A percentile compares a stretch with the other conserved stretches of the same genome.
Evolutionary conservation across 2,797 vertebrate genomes (phyloP).

Genomic region (Microctenopoma steveboyesi): DNA sequence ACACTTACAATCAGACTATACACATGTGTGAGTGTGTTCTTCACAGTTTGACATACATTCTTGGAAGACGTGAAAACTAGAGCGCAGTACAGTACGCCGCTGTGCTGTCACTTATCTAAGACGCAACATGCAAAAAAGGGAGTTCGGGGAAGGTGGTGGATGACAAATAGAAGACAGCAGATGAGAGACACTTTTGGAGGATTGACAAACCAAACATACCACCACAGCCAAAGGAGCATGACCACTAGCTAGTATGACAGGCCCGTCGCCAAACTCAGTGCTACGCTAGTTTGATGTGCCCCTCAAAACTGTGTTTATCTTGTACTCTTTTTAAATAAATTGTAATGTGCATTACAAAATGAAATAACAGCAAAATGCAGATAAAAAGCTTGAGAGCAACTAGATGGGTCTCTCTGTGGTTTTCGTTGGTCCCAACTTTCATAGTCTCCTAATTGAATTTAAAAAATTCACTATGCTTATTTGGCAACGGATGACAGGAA

Average conservation of each 20-base stretch:
- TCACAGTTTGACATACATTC: conserved; percentile 76
- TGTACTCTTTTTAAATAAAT: conserved; percentile 70
- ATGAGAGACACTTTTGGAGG: conserved; percentile 65
- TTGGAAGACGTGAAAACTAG: conserved; percentile 50
- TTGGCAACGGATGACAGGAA: conserved; percentile 74
- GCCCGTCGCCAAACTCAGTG: conserved; percentile 59
- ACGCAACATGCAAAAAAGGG: conserved; percentile 52
- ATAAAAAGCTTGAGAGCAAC: conserved; percentile 72
- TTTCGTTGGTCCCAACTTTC: conserved; percentile 60
- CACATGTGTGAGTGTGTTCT: conserved; percentile 53
- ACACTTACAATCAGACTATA: conserved; percentile 58
- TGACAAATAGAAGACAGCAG: conserved; percentile 49
- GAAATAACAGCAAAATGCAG: conserved; percentile 71
- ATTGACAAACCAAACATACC: conserved; percentile 70
- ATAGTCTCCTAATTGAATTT: conserved; percentile 72
- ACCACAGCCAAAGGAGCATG: conserved; percentile 57
- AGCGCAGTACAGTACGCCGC: conserved; percentile 56
- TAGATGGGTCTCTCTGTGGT: conserved; percentile 64
- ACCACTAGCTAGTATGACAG: conserved; percentile 63
- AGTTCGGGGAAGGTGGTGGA: conserved; percentile 36
- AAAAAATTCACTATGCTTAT: conserved; percentile 73
- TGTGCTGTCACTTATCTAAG: conserved; percentile 60
- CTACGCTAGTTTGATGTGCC: conserved; percentile 54
- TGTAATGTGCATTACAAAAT: conserved; percentile 70
- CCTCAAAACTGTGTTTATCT: conserved; percentile 69